Conservation (phyloP, 2,888 invertebrate species). For the Pycnomerus fuliginosus region DNA sequence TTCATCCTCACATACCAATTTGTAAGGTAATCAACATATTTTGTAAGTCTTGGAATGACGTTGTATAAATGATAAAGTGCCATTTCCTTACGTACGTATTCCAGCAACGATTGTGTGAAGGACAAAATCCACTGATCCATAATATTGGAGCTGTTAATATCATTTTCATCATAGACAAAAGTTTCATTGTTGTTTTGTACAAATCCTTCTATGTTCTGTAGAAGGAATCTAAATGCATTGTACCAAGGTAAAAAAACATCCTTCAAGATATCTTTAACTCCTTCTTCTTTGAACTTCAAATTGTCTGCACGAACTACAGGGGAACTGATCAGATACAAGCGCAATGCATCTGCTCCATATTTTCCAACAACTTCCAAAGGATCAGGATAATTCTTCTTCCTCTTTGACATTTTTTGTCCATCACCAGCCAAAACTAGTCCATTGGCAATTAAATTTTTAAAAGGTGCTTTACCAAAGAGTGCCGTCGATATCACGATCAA, state of each 20-base stretch:
- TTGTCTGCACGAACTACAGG: slow-evolving; percentile 98
- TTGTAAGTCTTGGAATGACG: slow-evolving; percentile 89
- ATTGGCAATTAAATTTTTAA: slow-evolving; percentile 96
- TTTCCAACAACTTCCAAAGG: slow-evolving; percentile 87
- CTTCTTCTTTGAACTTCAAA: slow-evolving; percentile 94
- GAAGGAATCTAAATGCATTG: slow-evolving; percentile 87
- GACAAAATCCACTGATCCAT: slow-evolving; percentile 99
- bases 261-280: slow-evolving; percentile 93
- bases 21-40: slow-evolving; percentile 96
- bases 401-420: slow-evolving; percentile 99
- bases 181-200: slow-evolving; percentile 55
- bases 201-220: slow-evolving; percentile 88
- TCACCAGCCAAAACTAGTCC: slow-evolving; percentile 95
- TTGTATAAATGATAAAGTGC: slow-evolving; percentile 91
- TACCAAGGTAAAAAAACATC: slow-evolving; percentile 98
- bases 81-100: slow-evolving; percentile 92
- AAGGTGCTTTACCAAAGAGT: slow-evolving; percentile 93
- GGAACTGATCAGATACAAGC: slow-evolving; percentile 95
- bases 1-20: slow-evolving; percentile 99
- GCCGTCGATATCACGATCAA: slow-evolving; percentile 95
- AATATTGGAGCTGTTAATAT: slow-evolving; percentile 61
- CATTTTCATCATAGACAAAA: slow-evolving; percentile 49
- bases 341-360: slow-evolving; percentile 95
- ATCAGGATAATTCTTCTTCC: slow-evolving; percentile 98
- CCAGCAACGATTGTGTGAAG: slow-evolving; percentile 89